Base-by-base conservation (phyloP, 2,113 vertebrate species). In the Polypterus senegalus region DNA sequence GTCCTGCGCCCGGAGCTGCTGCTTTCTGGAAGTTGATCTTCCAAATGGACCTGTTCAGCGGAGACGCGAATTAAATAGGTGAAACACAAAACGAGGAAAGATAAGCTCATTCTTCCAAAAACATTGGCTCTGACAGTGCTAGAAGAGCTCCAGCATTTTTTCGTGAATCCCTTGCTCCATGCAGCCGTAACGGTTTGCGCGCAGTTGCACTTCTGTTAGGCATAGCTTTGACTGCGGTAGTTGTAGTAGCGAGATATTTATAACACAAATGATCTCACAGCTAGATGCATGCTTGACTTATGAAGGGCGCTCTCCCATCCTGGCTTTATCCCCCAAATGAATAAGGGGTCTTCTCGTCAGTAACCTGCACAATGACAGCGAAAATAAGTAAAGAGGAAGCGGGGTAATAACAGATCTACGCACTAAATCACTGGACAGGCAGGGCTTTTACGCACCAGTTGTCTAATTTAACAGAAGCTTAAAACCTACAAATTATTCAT, bases 221-320 rank as follows among this genome's bases (percentile, higher is more conserved):
- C 73, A 76, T 75, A 69, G 72, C 71, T 71, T 68, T 62, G 69
- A 73, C 75, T 75, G 78, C 70, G 68, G 70, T 47, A 73, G 77
- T 76, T 71, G 74, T 69, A 77, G 72, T 49, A 62, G 74, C 46
- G 74, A 75, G 88, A 86, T 94, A 94, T 96, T 94, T 94, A 91
- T 95, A 93, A 87, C 88, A 76, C 77, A 72, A 71, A 79, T 93
- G 92, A 93, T 80, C 89, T 92, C 91, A 92, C 83, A 77, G 77
- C 83, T 78, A 70, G 27, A 69, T 72, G 81, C 85, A 74, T 83
- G 83, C 81, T 80, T 70, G 76, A 70, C 76, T 76, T 77, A 75
- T 78, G 74, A 77, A 79, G 80, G 78, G 76, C 76, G 71, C 72
- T 71, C 70, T 77, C 76, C 76, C 83, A 73, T 80, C 81, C 76